Percentiles rank a stretch among this genome's conserved stretches.
These are phyloP conservation scores for Halichoeres trimaculatus DNA, from an alignment of 2,113 vertebrate species.

Conservation along the genomic window DNA sequence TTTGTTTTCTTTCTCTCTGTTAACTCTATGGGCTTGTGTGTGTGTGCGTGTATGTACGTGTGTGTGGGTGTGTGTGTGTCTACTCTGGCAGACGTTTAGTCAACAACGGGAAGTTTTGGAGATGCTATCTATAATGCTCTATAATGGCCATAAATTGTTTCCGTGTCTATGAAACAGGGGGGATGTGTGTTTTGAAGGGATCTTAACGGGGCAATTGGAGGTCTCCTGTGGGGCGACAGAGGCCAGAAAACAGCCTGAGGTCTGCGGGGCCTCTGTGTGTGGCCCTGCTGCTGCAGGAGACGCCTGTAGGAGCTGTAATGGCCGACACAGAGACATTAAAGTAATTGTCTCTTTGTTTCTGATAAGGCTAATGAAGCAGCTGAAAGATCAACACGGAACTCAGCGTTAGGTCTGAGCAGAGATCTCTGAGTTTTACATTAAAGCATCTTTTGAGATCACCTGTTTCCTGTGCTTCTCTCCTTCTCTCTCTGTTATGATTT, in stretches of 20 bases:
- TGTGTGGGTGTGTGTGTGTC: conserved; percentile 43
- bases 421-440: background rate
- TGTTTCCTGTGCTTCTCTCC: background rate
- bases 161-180: conserved; percentile 89
- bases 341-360: conserved; percentile 70
- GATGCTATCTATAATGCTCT: conserved; percentile 89
- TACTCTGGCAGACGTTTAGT: conserved; percentile 78
- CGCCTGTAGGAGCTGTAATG: conserved; percentile 50
- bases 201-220: conserved; percentile 85
- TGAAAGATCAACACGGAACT: conserved; percentile 39
- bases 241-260: conserved; percentile 90
- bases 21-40: conserved; percentile 51
- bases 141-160: conserved; percentile 92
- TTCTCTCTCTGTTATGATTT: background rate
- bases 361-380: conserved; percentile 56
- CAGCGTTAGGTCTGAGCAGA: background rate
- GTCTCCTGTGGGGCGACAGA: conserved; percentile 85
- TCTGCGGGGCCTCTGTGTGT: conserved; percentile 86
- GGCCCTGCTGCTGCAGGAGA: conserved; percentile 79
- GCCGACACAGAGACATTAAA: conserved; percentile 71
- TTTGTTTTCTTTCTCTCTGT: conserved; percentile 64
- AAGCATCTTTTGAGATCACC: background rate
- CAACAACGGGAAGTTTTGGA: conserved; percentile 79
- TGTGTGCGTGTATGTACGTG: conserved; percentile 38
- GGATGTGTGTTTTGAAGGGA: conserved; percentile 87